These are phyloP conservation scores for Volucella zonaria DNA, from an alignment of 2,888 invertebrate species.

Conservation along the genomic window DNA sequence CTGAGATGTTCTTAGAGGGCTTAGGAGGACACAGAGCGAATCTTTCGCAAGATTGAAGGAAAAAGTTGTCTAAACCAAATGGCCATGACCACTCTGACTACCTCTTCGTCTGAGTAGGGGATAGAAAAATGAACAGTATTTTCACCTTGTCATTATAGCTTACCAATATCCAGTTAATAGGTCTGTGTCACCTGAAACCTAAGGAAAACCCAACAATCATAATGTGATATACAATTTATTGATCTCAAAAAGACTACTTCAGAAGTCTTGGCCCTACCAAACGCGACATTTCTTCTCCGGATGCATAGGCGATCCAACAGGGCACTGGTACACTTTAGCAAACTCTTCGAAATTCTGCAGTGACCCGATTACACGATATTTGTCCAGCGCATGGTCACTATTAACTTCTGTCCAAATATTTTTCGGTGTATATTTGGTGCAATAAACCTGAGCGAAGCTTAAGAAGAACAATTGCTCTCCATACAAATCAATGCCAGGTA, in stretches of 20 bases:
- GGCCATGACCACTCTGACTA: slow-evolving; percentile 91
- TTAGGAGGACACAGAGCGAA: slow-evolving; percentile 93
- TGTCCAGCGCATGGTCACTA: slow-evolving; percentile 78
- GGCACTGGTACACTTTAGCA: slow-evolving; percentile 77
- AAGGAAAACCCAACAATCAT: too few relatives aligned
- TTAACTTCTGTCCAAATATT: slow-evolving; percentile 79
- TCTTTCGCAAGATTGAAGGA: slow-evolving; percentile 97
- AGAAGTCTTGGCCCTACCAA: slow-evolving; percentile 75
- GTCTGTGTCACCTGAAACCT: too few relatives aligned
- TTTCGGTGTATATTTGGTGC: slow-evolving; percentile 78
- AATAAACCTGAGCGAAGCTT: slow-evolving; percentile 80
- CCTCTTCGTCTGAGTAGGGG: slow-evolving; percentile 76
- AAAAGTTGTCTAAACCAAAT: slow-evolving; percentile 97
- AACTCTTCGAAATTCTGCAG: slow-evolving; percentile 79
- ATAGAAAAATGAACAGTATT: neutral
- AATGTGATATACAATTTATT: too few relatives aligned
- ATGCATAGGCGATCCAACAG: slow-evolving; percentile 79
- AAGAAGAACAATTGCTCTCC: slow-evolving; percentile 80
- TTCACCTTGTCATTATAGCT: neutral
- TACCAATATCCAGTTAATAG: too few relatives aligned
- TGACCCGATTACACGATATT: slow-evolving; percentile 79
- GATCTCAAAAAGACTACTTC: too few relatives aligned
- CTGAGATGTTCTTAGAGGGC: slow-evolving; percentile 96
- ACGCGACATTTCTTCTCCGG: slow-evolving; percentile 77
- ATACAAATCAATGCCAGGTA: slow-evolving; percentile 79